These are phyloP conservation scores for Nomada ferruginata DNA, from an alignment of 2,888 invertebrate genomes.

Conservation along the genomic window DNA sequence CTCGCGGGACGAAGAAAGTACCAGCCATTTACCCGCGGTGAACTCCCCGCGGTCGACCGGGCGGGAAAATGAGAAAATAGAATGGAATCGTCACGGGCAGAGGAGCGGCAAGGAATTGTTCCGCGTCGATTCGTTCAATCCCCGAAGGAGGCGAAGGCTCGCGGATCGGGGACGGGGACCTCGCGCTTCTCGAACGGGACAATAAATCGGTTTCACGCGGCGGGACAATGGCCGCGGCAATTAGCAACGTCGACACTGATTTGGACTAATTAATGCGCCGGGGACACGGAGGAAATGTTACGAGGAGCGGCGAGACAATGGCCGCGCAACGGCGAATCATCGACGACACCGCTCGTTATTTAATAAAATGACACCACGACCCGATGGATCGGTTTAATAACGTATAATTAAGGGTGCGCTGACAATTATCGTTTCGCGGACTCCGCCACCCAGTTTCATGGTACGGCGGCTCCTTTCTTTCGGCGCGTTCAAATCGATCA, in stretches of 20 bases:
- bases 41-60: slow-evolving; percentile 39
- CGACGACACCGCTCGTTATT: slow-evolving; percentile 63
- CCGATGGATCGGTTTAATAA: slow-evolving; percentile 67
- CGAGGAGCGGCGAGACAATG: slow-evolving; percentile 53
- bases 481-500: slow-evolving; percentile 20
- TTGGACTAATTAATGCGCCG: slow-evolving; percentile 68
- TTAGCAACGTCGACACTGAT: slow-evolving; percentile 70
- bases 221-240: slow-evolving; percentile 70
- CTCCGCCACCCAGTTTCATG: slow-evolving; percentile 21
- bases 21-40: slow-evolving; percentile 54
- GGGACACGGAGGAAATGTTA: slow-evolving; percentile 59
- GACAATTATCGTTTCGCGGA: slow-evolving; percentile 52
- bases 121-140: slow-evolving; percentile 33
- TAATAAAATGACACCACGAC: slow-evolving; percentile 61
- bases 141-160: slow-evolving; percentile 17
- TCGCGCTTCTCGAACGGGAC: slow-evolving; percentile 46
- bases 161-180: slow-evolving; percentile 42
- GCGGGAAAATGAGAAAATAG: background rate
- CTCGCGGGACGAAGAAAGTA: slow-evolving; percentile 41
- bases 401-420: slow-evolving; percentile 69
- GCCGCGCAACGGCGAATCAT: slow-evolving; percentile 63
- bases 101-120: slow-evolving; percentile 43
- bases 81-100: slow-evolving; percentile 46
- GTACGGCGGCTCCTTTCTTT: slow-evolving; percentile 35
- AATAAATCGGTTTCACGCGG: slow-evolving; percentile 74